Conservation (phyloP, 2,888 invertebrate genomes). For the Andrena bucephala region DNA sequence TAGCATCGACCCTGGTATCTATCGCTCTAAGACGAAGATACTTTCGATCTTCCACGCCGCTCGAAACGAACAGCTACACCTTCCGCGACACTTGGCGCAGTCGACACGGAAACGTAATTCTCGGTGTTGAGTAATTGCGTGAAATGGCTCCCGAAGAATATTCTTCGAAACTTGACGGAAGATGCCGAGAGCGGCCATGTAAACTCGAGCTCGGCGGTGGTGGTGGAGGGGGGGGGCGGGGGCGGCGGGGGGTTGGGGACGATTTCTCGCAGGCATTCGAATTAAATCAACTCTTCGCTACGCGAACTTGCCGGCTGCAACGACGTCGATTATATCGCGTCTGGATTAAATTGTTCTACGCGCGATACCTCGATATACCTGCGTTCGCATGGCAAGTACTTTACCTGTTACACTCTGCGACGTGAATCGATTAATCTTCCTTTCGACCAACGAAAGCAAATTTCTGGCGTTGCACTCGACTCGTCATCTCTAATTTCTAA, state of each 20-base stretch:
- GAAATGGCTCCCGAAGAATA: constrained; percentile 36
- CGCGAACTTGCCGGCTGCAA: constrained; percentile 10
- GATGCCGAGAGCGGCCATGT: background rate
- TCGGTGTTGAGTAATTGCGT: constrained; percentile 44
- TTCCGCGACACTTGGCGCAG: constrained; percentile 13
- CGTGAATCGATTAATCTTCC: constrained; percentile 56
- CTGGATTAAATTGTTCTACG: constrained; percentile 20
- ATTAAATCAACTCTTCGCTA: constrained; percentile 22
- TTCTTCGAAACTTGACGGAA: background rate
- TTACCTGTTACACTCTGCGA: constrained; percentile 49
- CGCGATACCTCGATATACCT: constrained; percentile 27
- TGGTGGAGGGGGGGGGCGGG: too few relatives aligned
- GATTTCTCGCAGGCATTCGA: constrained; percentile 19
- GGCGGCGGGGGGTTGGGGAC: too few relatives aligned
- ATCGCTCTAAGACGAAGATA: too few relatives aligned
- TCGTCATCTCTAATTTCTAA: background rate
- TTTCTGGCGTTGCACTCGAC: background rate
- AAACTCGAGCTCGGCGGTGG: background rate
- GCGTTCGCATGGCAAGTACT: constrained; percentile 45
- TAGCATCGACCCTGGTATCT: too few relatives aligned
- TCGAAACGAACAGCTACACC: constrained; percentile 7
- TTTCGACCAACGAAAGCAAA: background rate
- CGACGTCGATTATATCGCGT: constrained; percentile 19
- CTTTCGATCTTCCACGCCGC: too few relatives aligned
- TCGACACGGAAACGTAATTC: constrained; percentile 6